Conservation (phyloP, 2,797 vertebrate genomes). For the Peromyscus nudipes region DNA sequence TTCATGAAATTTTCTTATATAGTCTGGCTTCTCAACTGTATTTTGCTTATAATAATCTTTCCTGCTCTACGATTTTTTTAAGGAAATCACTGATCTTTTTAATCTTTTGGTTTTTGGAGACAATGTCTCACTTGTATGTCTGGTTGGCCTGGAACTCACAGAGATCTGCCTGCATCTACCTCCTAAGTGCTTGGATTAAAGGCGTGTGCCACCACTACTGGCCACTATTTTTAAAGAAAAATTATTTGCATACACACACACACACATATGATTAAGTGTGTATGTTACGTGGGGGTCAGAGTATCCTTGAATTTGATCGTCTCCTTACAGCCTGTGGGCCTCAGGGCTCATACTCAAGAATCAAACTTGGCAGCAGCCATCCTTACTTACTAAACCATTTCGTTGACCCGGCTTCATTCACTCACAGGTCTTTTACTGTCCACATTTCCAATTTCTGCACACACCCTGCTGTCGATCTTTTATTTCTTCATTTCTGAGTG, state of each 20-base stretch:
- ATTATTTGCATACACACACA: neutral
- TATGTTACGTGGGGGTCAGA: too few relatives aligned
- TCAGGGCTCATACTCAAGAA: neutral
- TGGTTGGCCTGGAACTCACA: neutral
- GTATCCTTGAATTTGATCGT: neutral
- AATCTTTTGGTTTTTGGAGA: neutral
- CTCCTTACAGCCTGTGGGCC: neutral
- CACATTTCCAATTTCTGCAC: neutral
- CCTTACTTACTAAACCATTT: neutral
- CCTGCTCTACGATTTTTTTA: neutral
- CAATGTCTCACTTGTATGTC: neutral
- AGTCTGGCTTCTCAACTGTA: slow-evolving; percentile 17
- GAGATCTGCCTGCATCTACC: neutral
- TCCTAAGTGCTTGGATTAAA: neutral
- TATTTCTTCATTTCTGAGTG: neutral
- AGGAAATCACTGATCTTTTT: neutral
- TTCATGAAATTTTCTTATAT: slow-evolving; percentile 34
- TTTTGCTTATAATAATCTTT: neutral
- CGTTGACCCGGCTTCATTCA: neutral
- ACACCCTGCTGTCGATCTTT: neutral
- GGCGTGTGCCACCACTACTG: neutral
- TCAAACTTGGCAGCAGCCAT: neutral
- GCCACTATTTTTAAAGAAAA: neutral
- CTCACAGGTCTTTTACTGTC: neutral
- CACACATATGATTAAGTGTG: too few relatives aligned